Evolutionary conservation across 2,797 vertebrate species (phyloP), one percentile per base, ranked within the genome.

Genomic region (Eulemur rubriventer): DNA sequence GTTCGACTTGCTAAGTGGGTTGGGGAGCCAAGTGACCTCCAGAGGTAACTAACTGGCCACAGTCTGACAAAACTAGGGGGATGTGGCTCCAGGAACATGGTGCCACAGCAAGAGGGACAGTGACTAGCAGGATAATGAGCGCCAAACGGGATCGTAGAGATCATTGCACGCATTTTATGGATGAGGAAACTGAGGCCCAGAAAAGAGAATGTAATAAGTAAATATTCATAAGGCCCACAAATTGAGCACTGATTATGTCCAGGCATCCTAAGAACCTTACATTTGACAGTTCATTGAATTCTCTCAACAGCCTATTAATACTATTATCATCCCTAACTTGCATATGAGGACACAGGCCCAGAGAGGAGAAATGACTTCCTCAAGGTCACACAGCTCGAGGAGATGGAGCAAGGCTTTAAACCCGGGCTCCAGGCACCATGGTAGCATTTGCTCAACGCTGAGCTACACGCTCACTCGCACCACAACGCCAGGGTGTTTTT

Each of bases 151-250:
- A 43, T 46, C 2, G 0, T 28, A 20, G 35, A 55, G 33, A 38
- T 13, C 70, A 14, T 0, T 18, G n/a, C 12, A 20, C 83, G 78
- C 59, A 55, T 79, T 91, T 87, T 48, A 69, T 43, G 75, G 70
- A 65, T 57, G 55, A 67, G 52, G 46, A 63, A 82, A 90, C 55
- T 65, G 52, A 94, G 96, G 75, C 24, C n/a, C 70, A 35, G 8
- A 22, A 1, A 82, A 22, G 28, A 24, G 43, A 52, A 30, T 28
- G 35, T 16, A 26, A 20, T 59, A 76, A 59, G 50, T 52, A 6
- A 48, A 50, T 80, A 48, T 17, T 30, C 17, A 18, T 72, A 75
- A 76, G 13, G 26, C 14, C 22, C 33, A 59, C 50, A 80, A 28
- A 46, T 24, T 24, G 69, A 91, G 52, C 70, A 59, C 43, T 30